Conservation (phyloP, 2,888 invertebrate species). For the Tromatobia lineatoria region DNA sequence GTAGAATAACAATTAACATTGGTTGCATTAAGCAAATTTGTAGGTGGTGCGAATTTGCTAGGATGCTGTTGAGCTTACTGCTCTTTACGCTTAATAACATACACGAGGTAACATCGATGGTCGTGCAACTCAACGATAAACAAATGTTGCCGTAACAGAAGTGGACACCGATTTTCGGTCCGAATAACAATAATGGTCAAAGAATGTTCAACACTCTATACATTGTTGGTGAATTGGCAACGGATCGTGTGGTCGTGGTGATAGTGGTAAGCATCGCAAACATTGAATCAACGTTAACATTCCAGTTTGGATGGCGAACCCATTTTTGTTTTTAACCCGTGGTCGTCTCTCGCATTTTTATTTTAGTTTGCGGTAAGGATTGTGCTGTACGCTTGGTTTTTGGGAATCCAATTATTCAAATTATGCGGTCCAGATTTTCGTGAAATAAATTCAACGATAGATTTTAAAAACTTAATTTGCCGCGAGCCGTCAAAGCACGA, state of each 20-base stretch:
- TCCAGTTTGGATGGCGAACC: slow-evolving; percentile 28
- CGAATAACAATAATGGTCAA: slow-evolving; percentile 52
- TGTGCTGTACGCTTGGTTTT: slow-evolving; percentile 10
- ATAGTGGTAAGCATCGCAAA: slow-evolving; percentile 22
- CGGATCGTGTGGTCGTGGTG: background rate
- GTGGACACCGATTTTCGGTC: slow-evolving; percentile 23
- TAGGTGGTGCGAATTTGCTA: slow-evolving; percentile 18
- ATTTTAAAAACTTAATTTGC: background rate
- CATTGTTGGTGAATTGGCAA: slow-evolving; percentile 37
- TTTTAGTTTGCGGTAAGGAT: background rate
- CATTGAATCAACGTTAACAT: slow-evolving; percentile 37
- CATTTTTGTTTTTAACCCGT: background rate
- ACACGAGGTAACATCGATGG: slow-evolving; percentile 71
- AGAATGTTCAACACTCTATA: slow-evolving; percentile 30
- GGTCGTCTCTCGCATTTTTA: slow-evolving; percentile 6
- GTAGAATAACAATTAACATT: slow-evolving; percentile 54
- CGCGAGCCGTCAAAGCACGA: slow-evolving; percentile 55
- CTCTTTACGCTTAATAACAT: slow-evolving; percentile 8
- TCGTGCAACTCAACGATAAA: slow-evolving; percentile 73
- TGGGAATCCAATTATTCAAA: slow-evolving; percentile 35
- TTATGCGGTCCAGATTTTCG: slow-evolving; percentile 34
- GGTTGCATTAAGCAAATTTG: slow-evolving; percentile 22
- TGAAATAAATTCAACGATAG: slow-evolving; percentile 15
- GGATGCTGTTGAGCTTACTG: slow-evolving; percentile 24
- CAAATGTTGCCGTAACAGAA: slow-evolving; percentile 69